These are phyloP conservation scores for Heliconius nattereri DNA, from an alignment of 1,140 invertebrate genomes.

Conservation along the genomic window DNA sequence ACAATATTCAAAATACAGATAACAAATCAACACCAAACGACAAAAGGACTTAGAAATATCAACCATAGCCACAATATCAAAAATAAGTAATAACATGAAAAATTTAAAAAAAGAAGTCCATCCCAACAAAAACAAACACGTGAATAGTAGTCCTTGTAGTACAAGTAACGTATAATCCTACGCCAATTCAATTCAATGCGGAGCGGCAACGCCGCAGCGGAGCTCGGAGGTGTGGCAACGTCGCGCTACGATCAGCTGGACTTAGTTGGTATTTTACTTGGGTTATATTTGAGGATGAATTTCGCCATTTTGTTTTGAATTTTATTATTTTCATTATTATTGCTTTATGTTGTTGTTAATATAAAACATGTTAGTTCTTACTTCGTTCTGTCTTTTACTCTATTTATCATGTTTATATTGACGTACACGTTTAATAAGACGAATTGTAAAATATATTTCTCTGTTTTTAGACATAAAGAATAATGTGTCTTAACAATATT, in stretches of 20 bases:
- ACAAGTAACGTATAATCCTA: conserved; percentile 8
- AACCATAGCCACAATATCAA: not conserved
- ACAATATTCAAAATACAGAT: not conserved
- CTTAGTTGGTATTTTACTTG: not conserved
- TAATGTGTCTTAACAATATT: too few relatives aligned
- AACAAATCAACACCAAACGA: not conserved
- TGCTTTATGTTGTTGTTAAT: too few relatives aligned
- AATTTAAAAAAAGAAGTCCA: not conserved
- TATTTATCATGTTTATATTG: too few relatives aligned
- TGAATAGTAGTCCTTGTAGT: conserved; percentile 15
- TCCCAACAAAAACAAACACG: conserved; percentile 8
- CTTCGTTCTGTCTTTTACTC: too few relatives aligned
- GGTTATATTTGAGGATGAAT: not conserved
- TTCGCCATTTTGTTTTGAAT: too few relatives aligned
- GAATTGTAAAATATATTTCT: too few relatives aligned
- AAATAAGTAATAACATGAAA: not conserved
- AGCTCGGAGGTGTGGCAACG: not conserved
- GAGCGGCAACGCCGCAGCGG: not conserved
- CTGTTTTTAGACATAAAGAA: too few relatives aligned
- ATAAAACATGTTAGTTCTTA: too few relatives aligned
- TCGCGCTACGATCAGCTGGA: not conserved
- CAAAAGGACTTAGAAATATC: not conserved
- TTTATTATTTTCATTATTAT: too few relatives aligned
- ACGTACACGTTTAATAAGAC: too few relatives aligned
- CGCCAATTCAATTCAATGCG: conserved; percentile 5